These are phyloP conservation scores for Alouatta palliata DNA, from an alignment of 2,113 vertebrate genomes.

Conservation along the genomic window DNA sequence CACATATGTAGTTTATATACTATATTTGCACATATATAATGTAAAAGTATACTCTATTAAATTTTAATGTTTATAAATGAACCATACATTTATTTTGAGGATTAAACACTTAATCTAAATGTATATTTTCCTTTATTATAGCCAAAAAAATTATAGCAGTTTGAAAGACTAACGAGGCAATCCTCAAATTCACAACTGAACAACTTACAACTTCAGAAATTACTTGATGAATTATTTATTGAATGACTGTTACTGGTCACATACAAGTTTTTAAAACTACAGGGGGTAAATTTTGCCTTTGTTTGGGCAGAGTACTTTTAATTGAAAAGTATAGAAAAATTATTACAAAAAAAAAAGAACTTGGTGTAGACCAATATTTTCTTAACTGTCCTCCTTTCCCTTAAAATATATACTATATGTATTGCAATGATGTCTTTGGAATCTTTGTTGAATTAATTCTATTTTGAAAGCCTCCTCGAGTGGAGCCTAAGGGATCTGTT, in stretches of 20 bases:
- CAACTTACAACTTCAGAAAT: neutral
- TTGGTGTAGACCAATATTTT: neutral
- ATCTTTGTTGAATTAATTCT: neutral
- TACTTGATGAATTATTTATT: neutral
- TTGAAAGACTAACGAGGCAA: conserved; percentile 4
- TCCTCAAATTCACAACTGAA: neutral
- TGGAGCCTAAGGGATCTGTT: neutral
- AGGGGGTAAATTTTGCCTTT: neutral
- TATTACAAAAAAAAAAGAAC: neutral
- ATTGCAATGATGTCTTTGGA: neutral
- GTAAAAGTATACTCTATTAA: neutral
- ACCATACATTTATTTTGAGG: neutral
- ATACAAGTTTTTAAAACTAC: neutral
- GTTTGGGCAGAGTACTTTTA: neutral
- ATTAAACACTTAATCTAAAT: neutral
- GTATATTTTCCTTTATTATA: neutral
- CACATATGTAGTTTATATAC: neutral
- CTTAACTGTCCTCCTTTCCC: neutral
- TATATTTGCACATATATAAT: neutral
- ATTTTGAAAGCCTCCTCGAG: neutral
- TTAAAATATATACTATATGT: neutral
- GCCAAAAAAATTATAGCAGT: neutral
- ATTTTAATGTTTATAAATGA: neutral
- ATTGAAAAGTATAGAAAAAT: neutral
- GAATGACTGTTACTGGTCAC: neutral